Conservation (phyloP, 2,888 invertebrate genomes). For the Prosopocoilus inquinatus region DNA sequence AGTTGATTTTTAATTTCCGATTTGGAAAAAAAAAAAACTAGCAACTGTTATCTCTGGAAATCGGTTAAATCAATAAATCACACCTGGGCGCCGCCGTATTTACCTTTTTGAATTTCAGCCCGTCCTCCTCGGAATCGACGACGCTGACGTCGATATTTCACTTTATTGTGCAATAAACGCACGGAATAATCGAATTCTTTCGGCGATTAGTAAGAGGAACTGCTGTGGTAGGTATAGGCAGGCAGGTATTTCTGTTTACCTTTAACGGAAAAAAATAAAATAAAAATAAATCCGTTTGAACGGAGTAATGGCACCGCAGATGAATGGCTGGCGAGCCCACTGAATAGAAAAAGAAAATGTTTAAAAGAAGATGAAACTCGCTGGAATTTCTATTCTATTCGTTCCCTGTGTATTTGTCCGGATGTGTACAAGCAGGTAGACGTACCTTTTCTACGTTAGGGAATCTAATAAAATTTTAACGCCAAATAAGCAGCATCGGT, state of each 20-base stretch:
- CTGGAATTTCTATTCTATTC: not conserved
- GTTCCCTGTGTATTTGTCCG: slow-evolving; percentile 14
- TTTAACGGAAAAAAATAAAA: slow-evolving; percentile 5
- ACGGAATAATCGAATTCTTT: too few species aligned
- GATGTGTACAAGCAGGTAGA: slow-evolving; percentile 19
- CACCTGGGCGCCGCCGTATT: too few species aligned
- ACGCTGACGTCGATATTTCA: too few species aligned
- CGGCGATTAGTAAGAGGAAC: too few species aligned
- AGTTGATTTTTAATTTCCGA: too few species aligned
- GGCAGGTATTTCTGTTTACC: not conserved
- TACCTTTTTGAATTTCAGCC: too few species aligned
- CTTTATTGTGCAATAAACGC: too few species aligned
- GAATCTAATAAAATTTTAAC: slow-evolving; percentile 17
- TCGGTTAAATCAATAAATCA: too few species aligned
- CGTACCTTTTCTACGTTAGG: slow-evolving; percentile 19
- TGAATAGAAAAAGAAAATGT: slow-evolving; percentile 7
- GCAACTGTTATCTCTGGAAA: too few species aligned
- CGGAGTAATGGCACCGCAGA: slow-evolving; percentile 15
- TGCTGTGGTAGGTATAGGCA: too few species aligned
- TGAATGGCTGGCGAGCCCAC: slow-evolving; percentile 15
- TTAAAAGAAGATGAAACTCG: slow-evolving; percentile 4
- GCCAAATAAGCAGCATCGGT: slow-evolving; percentile 8
- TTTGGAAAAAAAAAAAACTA: too few species aligned
- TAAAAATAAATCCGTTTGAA: slow-evolving; percentile 15
- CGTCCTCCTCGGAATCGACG: too few species aligned